These are phyloP conservation scores for Harmothoe impar DNA, from an alignment of 2,888 invertebrate genomes.

Conservation along the genomic window DNA sequence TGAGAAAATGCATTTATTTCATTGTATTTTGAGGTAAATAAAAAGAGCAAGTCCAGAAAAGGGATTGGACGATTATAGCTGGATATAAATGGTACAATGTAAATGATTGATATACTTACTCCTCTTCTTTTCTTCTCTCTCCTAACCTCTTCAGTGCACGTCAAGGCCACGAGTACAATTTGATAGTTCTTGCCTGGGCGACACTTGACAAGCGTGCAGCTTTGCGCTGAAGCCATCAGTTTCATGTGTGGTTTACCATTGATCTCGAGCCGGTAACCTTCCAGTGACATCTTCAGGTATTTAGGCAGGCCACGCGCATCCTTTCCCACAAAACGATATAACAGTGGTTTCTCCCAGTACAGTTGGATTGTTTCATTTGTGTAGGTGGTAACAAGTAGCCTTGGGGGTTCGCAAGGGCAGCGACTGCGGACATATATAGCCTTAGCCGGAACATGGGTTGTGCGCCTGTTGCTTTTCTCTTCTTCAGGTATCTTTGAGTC, in stretches of 20 bases:
- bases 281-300: constrained; percentile 80
- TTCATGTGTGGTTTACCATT: constrained; percentile 82
- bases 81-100: too few species aligned
- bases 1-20: too few species aligned
- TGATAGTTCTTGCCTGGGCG: constrained; percentile 81
- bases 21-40: too few species aligned
- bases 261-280: constrained; percentile 78
- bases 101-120: too few species aligned
- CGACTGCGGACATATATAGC: constrained; percentile 80
- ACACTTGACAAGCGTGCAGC: constrained; percentile 83
- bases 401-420: constrained; percentile 81
- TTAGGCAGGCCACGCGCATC: constrained; percentile 78
- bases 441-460: constrained; percentile 81
- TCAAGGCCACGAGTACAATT: constrained; percentile 82
- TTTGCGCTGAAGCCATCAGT: constrained; percentile 80
- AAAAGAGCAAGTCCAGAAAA: too few species aligned
- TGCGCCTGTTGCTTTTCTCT: constrained; percentile 79
- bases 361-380: constrained; percentile 80
- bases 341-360: constrained; percentile 83
- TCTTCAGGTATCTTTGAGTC: constrained; percentile 75
- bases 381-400: constrained; percentile 79
- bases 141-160: constrained; percentile 81
- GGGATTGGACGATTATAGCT: too few species aligned
- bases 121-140: constrained; percentile 75
- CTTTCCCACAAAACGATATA: constrained; percentile 79